phyloP scores from a whole-genome alignment of 1,140 invertebrate genomes.

The Philotrypesis tridentata region DNA sequence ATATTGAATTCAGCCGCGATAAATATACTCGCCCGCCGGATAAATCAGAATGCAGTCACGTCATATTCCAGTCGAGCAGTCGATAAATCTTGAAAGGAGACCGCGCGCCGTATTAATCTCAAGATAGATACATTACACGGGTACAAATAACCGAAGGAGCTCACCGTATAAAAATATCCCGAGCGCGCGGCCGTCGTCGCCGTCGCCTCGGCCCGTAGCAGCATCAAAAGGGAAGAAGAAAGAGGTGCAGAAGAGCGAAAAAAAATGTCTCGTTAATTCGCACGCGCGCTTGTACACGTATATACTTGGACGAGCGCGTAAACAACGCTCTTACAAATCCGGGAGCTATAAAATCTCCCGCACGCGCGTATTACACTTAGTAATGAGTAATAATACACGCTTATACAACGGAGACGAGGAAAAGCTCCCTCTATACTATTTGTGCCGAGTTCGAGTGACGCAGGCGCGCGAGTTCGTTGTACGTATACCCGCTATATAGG shows the following conservation, averaged over 20 bases:
- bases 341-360: neutral
- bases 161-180: neutral
- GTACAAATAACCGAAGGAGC: neutral
- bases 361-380: too few species aligned
- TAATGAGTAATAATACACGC: neutral
- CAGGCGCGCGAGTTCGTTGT: conserved; percentile 27
- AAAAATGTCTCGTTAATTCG: too few species aligned
- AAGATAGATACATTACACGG: neutral
- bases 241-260: too few species aligned
- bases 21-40: neutral
- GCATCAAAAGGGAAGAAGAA: neutral
- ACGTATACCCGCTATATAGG: too few species aligned
- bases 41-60: neutral
- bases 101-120: neutral
- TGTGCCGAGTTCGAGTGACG: neutral
- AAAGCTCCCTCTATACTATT: too few species aligned
- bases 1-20: neutral
- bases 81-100: neutral
- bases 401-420: neutral
- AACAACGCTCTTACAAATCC: neutral
- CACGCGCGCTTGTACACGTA: neutral
- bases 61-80: neutral
- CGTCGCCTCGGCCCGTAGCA: too few species aligned
- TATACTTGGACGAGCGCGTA: neutral
- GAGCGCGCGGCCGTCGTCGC: too few species aligned